These are phyloP conservation scores for Ctenoplectra terminalis DNA, from an alignment of 1,140 invertebrate species.

Conservation along the genomic window DNA sequence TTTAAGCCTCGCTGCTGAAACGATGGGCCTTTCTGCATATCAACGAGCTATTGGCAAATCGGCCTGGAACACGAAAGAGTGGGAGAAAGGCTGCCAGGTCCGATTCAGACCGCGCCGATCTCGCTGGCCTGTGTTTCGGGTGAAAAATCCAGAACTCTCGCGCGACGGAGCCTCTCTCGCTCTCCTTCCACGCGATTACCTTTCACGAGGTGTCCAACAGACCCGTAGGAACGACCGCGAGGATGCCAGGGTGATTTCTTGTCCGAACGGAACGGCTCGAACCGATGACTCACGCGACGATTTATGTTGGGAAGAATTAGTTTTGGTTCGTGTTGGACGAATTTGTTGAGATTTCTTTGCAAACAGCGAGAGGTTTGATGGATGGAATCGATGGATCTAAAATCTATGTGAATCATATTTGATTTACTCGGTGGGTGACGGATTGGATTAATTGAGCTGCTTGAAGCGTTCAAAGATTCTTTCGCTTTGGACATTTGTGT, in stretches of 20 bases:
- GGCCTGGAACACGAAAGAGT: conserved; percentile 19
- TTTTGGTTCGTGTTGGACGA: too few species aligned
- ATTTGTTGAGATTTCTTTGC: too few species aligned
- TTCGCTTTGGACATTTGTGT: not conserved
- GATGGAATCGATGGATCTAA: not conserved
- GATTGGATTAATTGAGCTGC: not conserved
- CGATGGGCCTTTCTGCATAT: conserved; percentile 69
- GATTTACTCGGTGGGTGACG: too few species aligned
- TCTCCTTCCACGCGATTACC: conserved; percentile 53
- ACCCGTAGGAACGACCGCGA: conserved; percentile 15
- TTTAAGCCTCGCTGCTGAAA: not conserved
- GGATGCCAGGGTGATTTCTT: conserved; percentile 14
- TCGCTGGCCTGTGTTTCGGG: conserved; percentile 46
- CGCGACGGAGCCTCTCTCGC: conserved; percentile 42
- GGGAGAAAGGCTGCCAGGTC: conserved; percentile 24
- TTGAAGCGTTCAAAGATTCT: not conserved
- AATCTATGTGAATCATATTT: not conserved
- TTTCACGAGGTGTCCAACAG: conserved; percentile 57
- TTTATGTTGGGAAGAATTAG: too few species aligned
- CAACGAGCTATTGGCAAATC: conserved; percentile 70
- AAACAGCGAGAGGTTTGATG: too few species aligned
- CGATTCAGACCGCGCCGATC: conserved; percentile 39
- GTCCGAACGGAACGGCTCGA: not conserved
- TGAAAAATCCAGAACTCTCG: conserved; percentile 52
- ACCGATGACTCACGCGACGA: not conserved